Base-by-base conservation (phyloP, 1,140 invertebrate genomes). In the Polyergus mexicanus region DNA sequence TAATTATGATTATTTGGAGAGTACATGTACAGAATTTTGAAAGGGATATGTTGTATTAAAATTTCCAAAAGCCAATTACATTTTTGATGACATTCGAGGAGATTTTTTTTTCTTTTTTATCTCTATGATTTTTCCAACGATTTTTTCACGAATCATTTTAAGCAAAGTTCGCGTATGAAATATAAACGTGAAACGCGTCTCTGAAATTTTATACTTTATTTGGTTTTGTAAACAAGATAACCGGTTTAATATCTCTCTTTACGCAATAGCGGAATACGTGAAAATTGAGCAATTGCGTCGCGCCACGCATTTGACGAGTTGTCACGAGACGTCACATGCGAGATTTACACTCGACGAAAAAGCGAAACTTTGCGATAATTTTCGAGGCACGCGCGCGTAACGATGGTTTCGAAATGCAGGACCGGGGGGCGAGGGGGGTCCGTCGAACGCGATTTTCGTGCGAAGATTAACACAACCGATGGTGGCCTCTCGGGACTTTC, bases 341-440 rank as follows among this genome's bases (percentile, higher is more conserved):
- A 65, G 58, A 76, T 85, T 80, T 63, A n/a, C 74, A 51, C 74
- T 41, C 62, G 32, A 13, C n/a, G 56, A 62, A 74, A 89, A 89
- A 89, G 85, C 62, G 88, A 89, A 89, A 89, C 85, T 19, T 16
- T 35, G 13, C 35, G 35, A 51, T 89, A 72, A 28, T 66, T 84
- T 71, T 56, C 78, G 25, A 80, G 51, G 60, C 88, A 89, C 88
- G 88, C 35, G 85, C 60, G 76, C 77, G 62, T 87, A 89, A 89
- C 85, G 88, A 66, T 0, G 41, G 11, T 89, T 87, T 89, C 85
- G 85, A 90, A 87, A 90, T 78, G 58, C 56, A 11, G 41, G 28
- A 44, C 62, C n/a, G n/a, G n/a, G n/a, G n/a, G n/a, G n/a, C n/a
- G 19, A 11, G 19, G 13, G 13, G 19, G 13, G 8, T 35, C 19